These are phyloP conservation scores for Gasterosteus aculeatus DNA, from an alignment of 2,113 vertebrate genomes.

Conservation along the genomic window DNA sequence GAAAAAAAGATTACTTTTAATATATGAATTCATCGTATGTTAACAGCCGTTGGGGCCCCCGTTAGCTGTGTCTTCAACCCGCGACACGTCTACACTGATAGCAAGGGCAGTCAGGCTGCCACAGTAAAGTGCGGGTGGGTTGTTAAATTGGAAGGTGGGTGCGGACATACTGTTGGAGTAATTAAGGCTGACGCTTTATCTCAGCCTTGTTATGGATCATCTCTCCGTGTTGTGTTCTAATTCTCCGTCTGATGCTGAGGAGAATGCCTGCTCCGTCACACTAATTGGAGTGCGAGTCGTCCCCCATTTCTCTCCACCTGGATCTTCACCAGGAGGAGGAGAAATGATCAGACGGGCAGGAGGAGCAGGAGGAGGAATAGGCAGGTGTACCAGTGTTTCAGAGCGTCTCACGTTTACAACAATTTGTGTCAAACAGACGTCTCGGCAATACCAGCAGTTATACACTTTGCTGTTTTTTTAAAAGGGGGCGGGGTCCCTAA, in stretches of 20 bases:
- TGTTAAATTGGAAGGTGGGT: slow-evolving; percentile 55
- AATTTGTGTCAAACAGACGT: slow-evolving; percentile 52
- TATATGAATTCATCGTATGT: background rate
- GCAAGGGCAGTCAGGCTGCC: background rate
- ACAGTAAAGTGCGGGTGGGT: slow-evolving; percentile 24
- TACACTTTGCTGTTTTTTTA: slow-evolving; percentile 14
- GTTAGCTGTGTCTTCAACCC: background rate
- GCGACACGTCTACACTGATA: background rate
- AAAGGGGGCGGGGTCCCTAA: background rate
- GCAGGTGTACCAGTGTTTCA: slow-evolving; percentile 59
- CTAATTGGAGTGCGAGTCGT: slow-evolving; percentile 77
- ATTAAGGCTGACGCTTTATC: slow-evolving; percentile 74
- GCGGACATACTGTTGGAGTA: slow-evolving; percentile 59
- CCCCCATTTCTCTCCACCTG: slow-evolving; percentile 49
- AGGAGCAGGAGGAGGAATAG: slow-evolving; percentile 30
- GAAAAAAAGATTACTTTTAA: background rate
- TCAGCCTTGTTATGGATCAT: slow-evolving; percentile 71
- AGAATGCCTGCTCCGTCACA: slow-evolving; percentile 66
- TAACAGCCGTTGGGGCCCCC: background rate
- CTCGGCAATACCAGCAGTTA: slow-evolving; percentile 45
- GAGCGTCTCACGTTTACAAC: slow-evolving; percentile 41
- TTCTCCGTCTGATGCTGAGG: slow-evolving; percentile 63
- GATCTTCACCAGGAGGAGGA: slow-evolving; percentile 46
- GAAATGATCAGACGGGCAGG: slow-evolving; percentile 41
- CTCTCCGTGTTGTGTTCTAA: slow-evolving; percentile 64